Conservation (phyloP, 2,797 vertebrate species). For the Cryptoprocta ferox region DNA sequence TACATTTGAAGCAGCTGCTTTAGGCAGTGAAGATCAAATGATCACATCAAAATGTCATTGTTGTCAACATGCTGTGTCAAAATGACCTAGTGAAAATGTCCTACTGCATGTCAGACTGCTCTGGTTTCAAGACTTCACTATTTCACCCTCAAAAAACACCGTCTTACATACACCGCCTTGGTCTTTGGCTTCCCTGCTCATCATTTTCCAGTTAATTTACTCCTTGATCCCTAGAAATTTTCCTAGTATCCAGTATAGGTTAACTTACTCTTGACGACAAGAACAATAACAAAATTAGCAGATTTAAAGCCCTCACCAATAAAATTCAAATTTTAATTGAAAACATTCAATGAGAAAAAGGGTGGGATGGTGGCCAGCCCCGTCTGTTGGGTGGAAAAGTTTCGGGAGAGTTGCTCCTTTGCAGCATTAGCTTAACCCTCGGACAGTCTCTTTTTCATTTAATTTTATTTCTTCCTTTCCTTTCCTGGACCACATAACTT, state of each 20-base stretch:
- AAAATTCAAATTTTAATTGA: neutral
- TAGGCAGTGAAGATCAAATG: neutral
- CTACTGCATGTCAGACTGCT: neutral
- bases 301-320: neutral
- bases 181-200: neutral
- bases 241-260: neutral
- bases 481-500: neutral
- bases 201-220: neutral
- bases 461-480: neutral
- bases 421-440: neutral
- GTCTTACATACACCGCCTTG: neutral
- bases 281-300: neutral
- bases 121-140: neutral
- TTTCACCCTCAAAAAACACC: neutral
- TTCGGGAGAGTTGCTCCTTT: neutral
- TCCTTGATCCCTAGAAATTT: neutral
- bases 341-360: neutral
- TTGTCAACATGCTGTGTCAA: slow-evolving; percentile 50
- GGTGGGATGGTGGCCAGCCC: neutral
- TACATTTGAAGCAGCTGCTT: slow-evolving; percentile 17
- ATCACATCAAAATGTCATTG: slow-evolving; percentile 15
- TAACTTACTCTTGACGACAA: neutral
- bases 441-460: neutral
- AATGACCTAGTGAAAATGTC: slow-evolving; percentile 40
- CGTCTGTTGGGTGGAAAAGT: neutral